Evolutionary conservation across 2,113 vertebrate genomes (phyloP).

Genomic region (crab-eating macaque (Macaca fascicularis)): T2T-MFA8v1.1 NC_088392.1:23467001-23467500

Average conservation of each 20-base stretch:
- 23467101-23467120: neutral
- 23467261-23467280: neutral
- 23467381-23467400: neutral
- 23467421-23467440: too few species aligned
- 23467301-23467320: too few species aligned
- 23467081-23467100: neutral
- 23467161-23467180: neutral
- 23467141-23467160: neutral
- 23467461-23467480: too few species aligned
- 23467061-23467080: neutral
- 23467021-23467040: neutral
- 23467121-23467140: neutral
- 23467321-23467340: neutral
- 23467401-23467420: neutral
- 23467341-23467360: neutral
- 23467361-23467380: neutral
- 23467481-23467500: too few species aligned
- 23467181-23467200: too few species aligned
- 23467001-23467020: neutral
- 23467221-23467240: too few species aligned
- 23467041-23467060: neutral
- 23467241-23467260: neutral
- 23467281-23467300: neutral
- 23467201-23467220: rapidly evolving
- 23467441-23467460: too few species aligned